These are phyloP conservation scores for Xestoiulus laeticollis DNA, from an alignment of 2,888 invertebrate species.

Conservation along the genomic window DNA sequence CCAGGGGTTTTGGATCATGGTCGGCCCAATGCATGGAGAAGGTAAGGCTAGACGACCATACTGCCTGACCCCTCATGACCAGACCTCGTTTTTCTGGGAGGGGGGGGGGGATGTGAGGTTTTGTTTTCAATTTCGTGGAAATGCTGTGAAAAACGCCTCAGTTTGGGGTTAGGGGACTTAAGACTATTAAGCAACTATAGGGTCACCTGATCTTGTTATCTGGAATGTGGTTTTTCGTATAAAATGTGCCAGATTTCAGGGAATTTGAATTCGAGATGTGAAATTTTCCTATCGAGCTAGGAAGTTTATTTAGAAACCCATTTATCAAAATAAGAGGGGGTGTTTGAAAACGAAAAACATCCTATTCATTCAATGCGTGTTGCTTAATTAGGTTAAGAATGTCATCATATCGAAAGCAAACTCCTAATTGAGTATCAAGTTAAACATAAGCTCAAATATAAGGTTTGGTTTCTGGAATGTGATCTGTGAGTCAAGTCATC, in stretches of 20 bases:
- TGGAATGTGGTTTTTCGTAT: background rate
- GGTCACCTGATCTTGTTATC: background rate
- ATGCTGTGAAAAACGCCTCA: no score
- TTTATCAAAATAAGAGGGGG: background rate
- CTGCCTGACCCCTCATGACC: background rate
- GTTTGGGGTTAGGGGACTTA: no score
- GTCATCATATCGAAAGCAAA: background rate
- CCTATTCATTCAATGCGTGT: background rate
- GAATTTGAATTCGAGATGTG: background rate
- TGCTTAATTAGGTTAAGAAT: conserved; percentile 33
- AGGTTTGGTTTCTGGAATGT: no score
- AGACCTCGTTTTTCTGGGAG: background rate
- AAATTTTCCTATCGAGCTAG: background rate
- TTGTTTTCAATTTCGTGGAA: background rate
- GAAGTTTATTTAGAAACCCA: background rate
- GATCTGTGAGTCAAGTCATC: no score
- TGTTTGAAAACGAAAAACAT: background rate
- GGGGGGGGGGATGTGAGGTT: background rate
- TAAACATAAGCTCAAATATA: no score
- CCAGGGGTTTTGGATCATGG: background rate
- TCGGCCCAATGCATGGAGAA: background rate
- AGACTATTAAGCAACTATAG: no score
- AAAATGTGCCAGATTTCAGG: background rate
- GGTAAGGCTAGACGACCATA: background rate
- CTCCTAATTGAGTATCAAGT: background rate